A percentile compares a stretch with the other conserved stretches of the same genome.
phyloP scores from a whole-genome alignment of 2,797 vertebrate species.

The Mycteria americana region DNA sequence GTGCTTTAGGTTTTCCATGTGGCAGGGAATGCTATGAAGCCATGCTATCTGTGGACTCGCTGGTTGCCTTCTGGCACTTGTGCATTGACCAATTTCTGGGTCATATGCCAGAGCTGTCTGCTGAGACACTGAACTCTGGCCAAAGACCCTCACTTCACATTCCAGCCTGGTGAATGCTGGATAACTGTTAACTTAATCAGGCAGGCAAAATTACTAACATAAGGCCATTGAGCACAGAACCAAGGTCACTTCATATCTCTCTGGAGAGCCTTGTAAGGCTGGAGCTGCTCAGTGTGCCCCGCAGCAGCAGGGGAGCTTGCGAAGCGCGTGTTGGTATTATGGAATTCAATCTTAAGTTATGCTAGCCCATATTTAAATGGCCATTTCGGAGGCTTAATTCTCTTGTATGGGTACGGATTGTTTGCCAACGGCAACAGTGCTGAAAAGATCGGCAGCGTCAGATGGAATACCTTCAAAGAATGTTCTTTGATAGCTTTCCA shows the following conservation, averaged over 20 bases:
- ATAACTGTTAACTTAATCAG: not conserved
- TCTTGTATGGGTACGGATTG: not conserved
- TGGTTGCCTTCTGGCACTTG: not conserved
- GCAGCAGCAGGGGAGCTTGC: not conserved
- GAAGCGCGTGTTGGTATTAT: rapidly evolving
- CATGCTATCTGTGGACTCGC: not conserved
- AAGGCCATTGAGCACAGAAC: not conserved
- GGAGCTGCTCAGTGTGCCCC: not conserved
- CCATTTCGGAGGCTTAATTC: not conserved
- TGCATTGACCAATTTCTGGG: not conserved
- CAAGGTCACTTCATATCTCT: not conserved
- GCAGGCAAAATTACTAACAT: not conserved
- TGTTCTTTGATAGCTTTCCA: constrained; percentile 18
- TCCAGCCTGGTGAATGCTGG: not conserved
- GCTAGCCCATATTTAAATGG: constrained; percentile 12
- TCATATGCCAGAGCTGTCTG: not conserved
- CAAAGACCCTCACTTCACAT: not conserved
- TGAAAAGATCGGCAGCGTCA: not conserved
- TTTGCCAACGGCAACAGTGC: constrained; percentile 29
- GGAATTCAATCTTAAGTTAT: constrained; percentile 22
- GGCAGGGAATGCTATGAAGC: not conserved
- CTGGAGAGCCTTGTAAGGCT: not conserved
- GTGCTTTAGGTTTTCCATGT: not conserved
- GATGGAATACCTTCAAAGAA: constrained; percentile 50
- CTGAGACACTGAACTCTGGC: not conserved